phyloP scores from a whole-genome alignment of 2,113 vertebrate species.

The Crotophaga sulcirostris region DNA sequence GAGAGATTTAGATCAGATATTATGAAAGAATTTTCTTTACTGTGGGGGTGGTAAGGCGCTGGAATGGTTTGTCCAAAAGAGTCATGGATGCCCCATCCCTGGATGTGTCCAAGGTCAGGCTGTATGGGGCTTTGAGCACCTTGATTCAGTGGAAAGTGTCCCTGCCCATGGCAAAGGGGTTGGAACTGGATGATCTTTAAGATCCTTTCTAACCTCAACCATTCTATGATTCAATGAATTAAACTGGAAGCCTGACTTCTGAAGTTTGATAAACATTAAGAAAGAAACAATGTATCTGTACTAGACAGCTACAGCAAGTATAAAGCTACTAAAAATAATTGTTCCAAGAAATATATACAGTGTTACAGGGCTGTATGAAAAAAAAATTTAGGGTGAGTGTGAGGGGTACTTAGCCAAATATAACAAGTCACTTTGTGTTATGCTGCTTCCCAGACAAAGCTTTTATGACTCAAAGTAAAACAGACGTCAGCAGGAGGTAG shows the following conservation, averaged over 20 bases:
- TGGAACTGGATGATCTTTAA: too few species aligned
- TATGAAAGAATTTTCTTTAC: too few species aligned
- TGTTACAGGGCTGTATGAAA: not conserved
- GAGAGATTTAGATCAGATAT: too few species aligned
- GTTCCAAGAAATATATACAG: not conserved
- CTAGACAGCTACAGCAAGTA: not conserved
- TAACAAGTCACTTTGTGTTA: fast-evolving
- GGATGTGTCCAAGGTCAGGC: too few species aligned
- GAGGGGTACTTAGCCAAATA: fast-evolving
- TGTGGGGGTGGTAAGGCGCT: too few species aligned
- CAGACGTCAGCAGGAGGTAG: not conserved
- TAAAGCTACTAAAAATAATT: not conserved
- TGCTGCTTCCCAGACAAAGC: not conserved
- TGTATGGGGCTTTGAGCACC: too few species aligned
- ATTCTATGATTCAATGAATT: not conserved
- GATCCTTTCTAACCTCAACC: too few species aligned
- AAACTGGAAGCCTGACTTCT: fast-evolving
- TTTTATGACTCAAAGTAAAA: not conserved
- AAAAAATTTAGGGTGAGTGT: fast-evolving
- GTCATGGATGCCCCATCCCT: too few species aligned
- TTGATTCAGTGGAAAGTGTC: too few species aligned
- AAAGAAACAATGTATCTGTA: not conserved
- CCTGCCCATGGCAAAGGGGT: too few species aligned
- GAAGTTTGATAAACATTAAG: not conserved
- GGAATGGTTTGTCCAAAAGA: too few species aligned